These are phyloP conservation scores for Chrysolina haemoptera DNA, from an alignment of 2,888 invertebrate genomes.

Conservation along the genomic window DNA sequence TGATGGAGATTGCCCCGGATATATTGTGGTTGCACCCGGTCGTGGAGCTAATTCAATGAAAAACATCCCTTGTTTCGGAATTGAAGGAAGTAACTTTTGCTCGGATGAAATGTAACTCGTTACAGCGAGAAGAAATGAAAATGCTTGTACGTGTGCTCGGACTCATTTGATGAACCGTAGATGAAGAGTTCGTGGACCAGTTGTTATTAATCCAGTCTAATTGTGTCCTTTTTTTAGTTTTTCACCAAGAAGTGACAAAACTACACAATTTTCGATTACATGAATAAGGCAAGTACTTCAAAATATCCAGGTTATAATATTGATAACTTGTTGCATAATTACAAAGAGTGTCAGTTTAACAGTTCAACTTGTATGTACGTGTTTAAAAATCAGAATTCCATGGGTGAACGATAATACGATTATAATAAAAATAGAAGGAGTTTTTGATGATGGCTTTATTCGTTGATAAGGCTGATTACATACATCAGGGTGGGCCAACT, in stretches of 20 bases:
- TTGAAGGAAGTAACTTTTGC: not conserved
- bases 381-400: no score
- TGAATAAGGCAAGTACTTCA: no score
- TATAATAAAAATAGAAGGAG: no score
- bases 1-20: conserved; percentile 35
- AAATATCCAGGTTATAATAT: no score
- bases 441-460: no score
- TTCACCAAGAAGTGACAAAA: not conserved
- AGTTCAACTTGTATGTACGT: no score
- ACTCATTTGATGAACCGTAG: not conserved
- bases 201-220: not conserved
- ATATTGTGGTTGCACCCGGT: not conserved
- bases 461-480: no score
- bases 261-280: no score
- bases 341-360: no score
- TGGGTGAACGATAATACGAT: no score
- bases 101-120: not conserved
- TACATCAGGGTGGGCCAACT: no score
- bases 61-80: conserved; percentile 16
- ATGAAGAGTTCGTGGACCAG: not conserved
- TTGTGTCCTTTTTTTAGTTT: not conserved
- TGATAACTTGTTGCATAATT: no score
- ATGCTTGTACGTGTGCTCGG: not conserved
- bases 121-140: not conserved
- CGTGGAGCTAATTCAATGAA: conserved; percentile 13